Conservation (phyloP, 64 coral and sea anemone species). For the Astreopora myriophthalma region DNA sequence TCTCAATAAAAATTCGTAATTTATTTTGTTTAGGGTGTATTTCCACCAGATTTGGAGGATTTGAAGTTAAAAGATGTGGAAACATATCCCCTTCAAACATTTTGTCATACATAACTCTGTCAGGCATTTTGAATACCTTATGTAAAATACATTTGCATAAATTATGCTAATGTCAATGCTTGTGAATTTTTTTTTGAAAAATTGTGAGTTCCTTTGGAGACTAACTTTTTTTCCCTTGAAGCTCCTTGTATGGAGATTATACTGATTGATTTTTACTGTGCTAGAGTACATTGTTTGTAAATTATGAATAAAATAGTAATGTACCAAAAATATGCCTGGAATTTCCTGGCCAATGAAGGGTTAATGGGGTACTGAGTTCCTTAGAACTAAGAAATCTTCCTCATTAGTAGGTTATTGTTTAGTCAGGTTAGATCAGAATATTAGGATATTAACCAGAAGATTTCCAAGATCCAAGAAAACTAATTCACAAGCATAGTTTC, state of each 20-base stretch:
- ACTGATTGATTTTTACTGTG: not conserved
- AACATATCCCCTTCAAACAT: not conserved
- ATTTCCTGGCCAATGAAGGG: not conserved
- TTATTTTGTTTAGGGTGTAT: not conserved
- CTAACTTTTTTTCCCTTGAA: no score
- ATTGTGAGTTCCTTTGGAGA: no score
- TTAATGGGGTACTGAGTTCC: no score
- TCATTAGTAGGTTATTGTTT: no score
- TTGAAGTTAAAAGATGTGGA: not conserved
- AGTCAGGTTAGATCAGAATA: no score
- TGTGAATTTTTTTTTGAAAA: not conserved
- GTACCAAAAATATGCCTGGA: not conserved
- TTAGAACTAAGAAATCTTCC: no score
- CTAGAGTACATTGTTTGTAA: not conserved
- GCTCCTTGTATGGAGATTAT: not conserved
- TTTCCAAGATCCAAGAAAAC: no score
- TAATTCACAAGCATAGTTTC: no score
- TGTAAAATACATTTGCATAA: not conserved
- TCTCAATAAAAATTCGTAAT: not conserved
- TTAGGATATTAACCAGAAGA: no score
- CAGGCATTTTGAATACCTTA: not conserved
- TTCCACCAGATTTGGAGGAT: not conserved
- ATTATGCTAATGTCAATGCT: not conserved
- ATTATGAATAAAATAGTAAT: not conserved
- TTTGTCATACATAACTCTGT: not conserved